Conservation (phyloP, 2,797 vertebrate species). For the Phylloscopus collybita region DNA sequence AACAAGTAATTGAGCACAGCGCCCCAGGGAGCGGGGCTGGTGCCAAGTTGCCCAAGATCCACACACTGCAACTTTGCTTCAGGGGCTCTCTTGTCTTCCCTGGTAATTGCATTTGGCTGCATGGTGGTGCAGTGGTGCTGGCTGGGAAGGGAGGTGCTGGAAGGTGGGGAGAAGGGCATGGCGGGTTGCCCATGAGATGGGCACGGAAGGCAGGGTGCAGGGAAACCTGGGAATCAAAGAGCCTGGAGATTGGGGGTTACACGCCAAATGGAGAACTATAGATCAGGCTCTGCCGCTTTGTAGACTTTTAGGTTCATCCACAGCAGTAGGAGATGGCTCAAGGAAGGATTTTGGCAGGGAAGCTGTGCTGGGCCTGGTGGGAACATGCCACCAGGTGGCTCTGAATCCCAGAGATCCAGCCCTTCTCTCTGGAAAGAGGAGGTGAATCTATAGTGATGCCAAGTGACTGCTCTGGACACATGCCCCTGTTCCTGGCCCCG, state of each 20-base stretch:
- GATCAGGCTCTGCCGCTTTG: neutral
- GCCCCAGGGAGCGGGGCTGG: accelerated
- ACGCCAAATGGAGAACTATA: neutral
- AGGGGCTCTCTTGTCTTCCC: neutral
- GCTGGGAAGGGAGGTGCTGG: neutral
- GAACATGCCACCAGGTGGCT: conserved; percentile 58
- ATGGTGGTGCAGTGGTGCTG: neutral
- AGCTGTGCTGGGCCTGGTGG: neutral
- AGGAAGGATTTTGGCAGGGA: neutral
- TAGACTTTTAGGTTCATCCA: neutral
- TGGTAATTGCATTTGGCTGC: neutral
- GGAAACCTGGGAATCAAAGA: neutral
- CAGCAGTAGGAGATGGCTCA: neutral
- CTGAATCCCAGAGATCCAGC: conserved; percentile 15
- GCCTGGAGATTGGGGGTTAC: neutral
- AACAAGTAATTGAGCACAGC: neutral
- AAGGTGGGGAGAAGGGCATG: neutral
- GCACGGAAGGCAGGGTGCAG: neutral
- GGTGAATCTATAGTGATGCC: neutral
- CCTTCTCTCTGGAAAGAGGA: neutral
- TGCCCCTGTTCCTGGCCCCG: accelerated
- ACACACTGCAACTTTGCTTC: neutral
- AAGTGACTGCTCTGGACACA: neutral
- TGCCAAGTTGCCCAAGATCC: neutral
- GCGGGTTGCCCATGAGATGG: neutral